Evolutionary conservation across 23 tunicate species (phyloP).

Genomic region (Phallusia fumigata): DNA sequence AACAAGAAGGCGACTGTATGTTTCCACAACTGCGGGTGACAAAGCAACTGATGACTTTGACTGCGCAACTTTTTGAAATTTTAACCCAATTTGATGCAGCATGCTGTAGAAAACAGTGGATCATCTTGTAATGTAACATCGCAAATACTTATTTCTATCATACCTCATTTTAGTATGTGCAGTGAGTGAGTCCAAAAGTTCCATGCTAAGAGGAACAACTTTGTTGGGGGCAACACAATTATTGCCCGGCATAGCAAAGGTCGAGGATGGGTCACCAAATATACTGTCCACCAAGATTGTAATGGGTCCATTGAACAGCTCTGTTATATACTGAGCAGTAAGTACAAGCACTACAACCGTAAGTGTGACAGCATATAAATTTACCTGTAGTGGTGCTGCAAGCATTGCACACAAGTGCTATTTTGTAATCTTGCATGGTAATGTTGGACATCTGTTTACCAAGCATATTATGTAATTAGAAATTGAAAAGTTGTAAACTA

Average conservation of each 20-base stretch:
- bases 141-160: neutral
- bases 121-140: neutral
- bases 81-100: slow-evolving; percentile 56
- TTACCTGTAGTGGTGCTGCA: slow-evolving; percentile 66
- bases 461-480: neutral
- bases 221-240: slow-evolving; percentile 68
- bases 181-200: slow-evolving; percentile 84
- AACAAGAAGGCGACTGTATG: slow-evolving; percentile 85
- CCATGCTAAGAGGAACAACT: slow-evolving; percentile 61
- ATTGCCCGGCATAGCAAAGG: slow-evolving; percentile 44
- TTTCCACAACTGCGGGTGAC: slow-evolving; percentile 93
- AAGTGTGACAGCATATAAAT: neutral
- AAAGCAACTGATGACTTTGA: slow-evolving; percentile 29
- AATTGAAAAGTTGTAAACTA: neutral
- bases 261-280: slow-evolving; percentile 45
- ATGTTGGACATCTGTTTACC: slow-evolving; percentile 9
- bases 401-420: slow-evolving; percentile 81
- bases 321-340: slow-evolving; percentile 9
- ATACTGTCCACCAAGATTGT: slow-evolving; percentile 57
- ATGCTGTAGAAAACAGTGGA: slow-evolving; percentile 41
- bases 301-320: slow-evolving; percentile 48
- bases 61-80: slow-evolving; percentile 60
- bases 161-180: slow-evolving; percentile 87
- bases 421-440: slow-evolving; percentile 37
- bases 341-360: neutral